Base-by-base conservation (phyloP, 1,140 invertebrate species). In the Vanessa atalanta region DNA sequence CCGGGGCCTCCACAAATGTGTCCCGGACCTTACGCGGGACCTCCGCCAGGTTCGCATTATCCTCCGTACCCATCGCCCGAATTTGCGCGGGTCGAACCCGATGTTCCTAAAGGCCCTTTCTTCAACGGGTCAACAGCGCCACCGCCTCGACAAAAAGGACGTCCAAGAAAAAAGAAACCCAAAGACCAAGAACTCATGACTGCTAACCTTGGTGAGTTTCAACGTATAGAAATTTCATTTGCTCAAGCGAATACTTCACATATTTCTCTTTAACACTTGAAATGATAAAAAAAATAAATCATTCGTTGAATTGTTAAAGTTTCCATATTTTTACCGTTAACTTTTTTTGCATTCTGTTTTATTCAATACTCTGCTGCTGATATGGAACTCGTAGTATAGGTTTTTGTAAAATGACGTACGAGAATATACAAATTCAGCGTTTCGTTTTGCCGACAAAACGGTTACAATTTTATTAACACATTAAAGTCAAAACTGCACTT, bases 101-200 rank as follows among this genome's bases (percentile, higher is more conserved):
- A 94, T 77, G 96, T 95, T 93, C 97, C 96, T 94, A 97, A 97
- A 88, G 96, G 96, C 14, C 94, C 95, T 13, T 94, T 95, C 47
- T 92, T 94, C 78, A 94, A 94, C 55, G 85, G 93, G 77, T 88
- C 92, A 61, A 79, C 92, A 0, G 88, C 92, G n/a, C 91, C 93
- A n/a, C 94, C 96, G 48, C 96, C 96, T 0, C 94, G 96, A 80
- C 97, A 98, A 89, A 99, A 99, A 94, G 98, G 98, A 1, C 93
- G 98, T 74, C 97, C 98, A 1, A 94, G 97, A 87, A 99, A 98
- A 92, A 94, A 97, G 93, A 98, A 98, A 91, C 96, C 96, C 57
- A 97, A 97, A 93, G 97, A 97, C 85, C 94, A 97, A 68, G 97
- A 97, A 83, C 94, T 95, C 50, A 96, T 97, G 95, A 96, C 96